phyloP scores from a whole-genome alignment of 2,113 vertebrate species.

The Collichthys lucidus region DNA sequence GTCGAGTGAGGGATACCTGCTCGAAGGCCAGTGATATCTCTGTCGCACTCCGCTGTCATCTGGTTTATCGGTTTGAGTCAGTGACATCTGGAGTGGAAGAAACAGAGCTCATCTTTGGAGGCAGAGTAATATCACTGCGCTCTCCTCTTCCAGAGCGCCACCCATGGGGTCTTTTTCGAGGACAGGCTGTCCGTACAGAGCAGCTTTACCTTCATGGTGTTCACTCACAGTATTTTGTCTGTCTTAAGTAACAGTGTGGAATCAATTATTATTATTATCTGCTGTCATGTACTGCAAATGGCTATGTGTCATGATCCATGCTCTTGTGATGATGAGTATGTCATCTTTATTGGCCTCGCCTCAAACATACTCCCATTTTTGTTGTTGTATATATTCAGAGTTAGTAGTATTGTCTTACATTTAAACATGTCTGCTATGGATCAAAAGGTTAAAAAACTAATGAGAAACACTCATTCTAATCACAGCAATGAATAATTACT shows the following conservation, averaged over 20 bases:
- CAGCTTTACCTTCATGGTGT: conserved; percentile 40
- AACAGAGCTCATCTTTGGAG: conserved; percentile 36
- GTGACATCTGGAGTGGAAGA: conserved; percentile 68
- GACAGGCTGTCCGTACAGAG: conserved; percentile 13
- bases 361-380: conserved; percentile 29
- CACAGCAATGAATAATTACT: not conserved
- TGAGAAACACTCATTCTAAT: not conserved
- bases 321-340: conserved; percentile 14
- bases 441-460: not conserved
- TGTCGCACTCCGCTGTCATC: conserved; percentile 36
- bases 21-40: conserved; percentile 24
- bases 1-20: conserved; percentile 24
- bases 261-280: conserved; percentile 50
- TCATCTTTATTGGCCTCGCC: conserved; percentile 13
- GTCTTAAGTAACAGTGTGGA: conserved; percentile 36
- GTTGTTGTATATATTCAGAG: conserved; percentile 13
- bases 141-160: conserved; percentile 26
- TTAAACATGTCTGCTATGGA: not conserved
- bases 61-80: conserved; percentile 33
- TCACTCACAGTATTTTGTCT: conserved; percentile 16
- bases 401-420: not conserved
- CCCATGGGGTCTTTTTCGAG: conserved; percentile 11
- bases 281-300: conserved; percentile 24
- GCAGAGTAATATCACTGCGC: conserved; percentile 34
- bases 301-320: conserved; percentile 12